Evolutionary conservation across 2,888 invertebrate species (phyloP), one percentile per base, ranked within the genome.

Genomic region (Anarsia innoxiella): DNA sequence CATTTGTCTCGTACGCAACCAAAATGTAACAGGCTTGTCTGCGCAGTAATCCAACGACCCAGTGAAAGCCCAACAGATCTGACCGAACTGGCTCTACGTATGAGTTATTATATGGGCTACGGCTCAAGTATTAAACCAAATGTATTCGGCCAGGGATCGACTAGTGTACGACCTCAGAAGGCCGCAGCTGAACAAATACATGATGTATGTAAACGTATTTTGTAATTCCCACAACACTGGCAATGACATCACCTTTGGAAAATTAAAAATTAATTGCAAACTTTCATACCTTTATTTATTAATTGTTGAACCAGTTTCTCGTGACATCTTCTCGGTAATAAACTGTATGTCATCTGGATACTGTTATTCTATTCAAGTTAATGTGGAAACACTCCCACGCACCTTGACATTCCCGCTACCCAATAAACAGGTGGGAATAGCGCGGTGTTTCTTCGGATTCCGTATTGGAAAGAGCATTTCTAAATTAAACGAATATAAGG

Each of bases 121-220:
- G 28, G 3, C 5, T 19, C 19, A 28, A 9, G 3, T 28, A 28
- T 6, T 28, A 12, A 28, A 19, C 19, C 19, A 15, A 14, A 13
- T 13, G 13, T 30, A 5, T 4, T 14, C 5, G 30, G 14, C 14
- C 8, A 6, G 12, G 35, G 23, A 36, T 14, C 12, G 11, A 23
- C 36, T 3, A 6, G 2, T 16, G 46, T 43, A 46, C 66, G 75
- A 76, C 79, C 78, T 72, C 69, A 57, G 69, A 75, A 79, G 77
- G 77, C 73, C 73, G 61, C 82, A 82, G 75, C 76, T 83, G 82
- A 45, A 43, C 61, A 77, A 82, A 82, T 61, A 67, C 41, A 46
- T 44, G n/a, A 36, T 15, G 10, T 12, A 37, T 38, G 53, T 40
- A 44, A 53, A 57, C 49, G 51, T 60, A 51, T 60, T 59, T 66